Evolutionary conservation across 2,797 vertebrate genomes (phyloP).

Genomic region (Crax fasciolata): DNA sequence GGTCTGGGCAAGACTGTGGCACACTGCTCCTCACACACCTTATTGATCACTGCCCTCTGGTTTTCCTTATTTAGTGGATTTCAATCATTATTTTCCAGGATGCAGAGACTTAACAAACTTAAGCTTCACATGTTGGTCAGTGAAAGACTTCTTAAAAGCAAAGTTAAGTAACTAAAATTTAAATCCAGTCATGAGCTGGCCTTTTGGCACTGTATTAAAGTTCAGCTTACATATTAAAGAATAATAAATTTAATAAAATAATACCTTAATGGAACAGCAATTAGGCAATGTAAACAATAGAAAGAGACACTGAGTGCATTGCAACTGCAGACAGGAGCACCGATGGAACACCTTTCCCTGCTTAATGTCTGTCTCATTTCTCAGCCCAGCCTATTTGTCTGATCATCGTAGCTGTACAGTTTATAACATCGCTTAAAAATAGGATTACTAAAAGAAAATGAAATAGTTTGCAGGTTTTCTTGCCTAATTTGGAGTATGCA

Average conservation of each 20-base stretch:
- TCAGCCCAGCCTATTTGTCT: not conserved
- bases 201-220: not conserved
- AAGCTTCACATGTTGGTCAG: not conserved
- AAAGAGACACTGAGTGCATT: not conserved
- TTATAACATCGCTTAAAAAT: not conserved
- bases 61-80: not conserved
- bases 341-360: not conserved
- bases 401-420: not conserved
- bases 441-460: not conserved
- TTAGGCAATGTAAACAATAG: conserved; percentile 16
- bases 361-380: not conserved
- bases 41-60: not conserved
- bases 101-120: not conserved
- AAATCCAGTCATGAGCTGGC: not conserved
- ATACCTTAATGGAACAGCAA: not conserved
- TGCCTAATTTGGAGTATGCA: fast-evolving
- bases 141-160: not conserved
- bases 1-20: not conserved
- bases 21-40: not conserved
- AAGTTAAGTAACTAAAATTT: not conserved
- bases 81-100: not conserved
- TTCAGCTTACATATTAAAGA: not conserved
- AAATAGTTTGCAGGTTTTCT: not conserved
- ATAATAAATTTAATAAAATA: not conserved
- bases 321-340: not conserved